phyloP scores from a whole-genome alignment of 1,140 invertebrate genomes.

The Phenacoccus solenopsis region DNA sequence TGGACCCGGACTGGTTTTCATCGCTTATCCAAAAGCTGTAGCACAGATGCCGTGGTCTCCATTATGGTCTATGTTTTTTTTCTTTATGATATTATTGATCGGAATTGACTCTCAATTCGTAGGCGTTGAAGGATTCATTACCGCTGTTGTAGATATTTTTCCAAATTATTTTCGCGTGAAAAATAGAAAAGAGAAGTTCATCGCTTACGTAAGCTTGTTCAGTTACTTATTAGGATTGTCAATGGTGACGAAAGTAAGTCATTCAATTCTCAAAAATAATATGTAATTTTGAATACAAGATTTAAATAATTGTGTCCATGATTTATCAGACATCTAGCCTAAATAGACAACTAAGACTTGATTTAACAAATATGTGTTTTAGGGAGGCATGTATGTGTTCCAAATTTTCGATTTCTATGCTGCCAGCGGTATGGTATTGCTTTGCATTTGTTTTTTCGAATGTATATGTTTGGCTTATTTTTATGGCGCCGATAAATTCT shows the following conservation, averaged over 20 bases:
- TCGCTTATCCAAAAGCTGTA: conserved; percentile 53
- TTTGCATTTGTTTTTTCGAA: conserved; percentile 54
- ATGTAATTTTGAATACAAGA: too few species aligned
- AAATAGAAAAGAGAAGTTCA: conserved; percentile 43
- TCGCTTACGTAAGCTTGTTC: conserved; percentile 42
- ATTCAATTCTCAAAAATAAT: too few species aligned
- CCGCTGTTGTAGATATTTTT: conserved; percentile 48
- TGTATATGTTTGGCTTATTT: conserved; percentile 50
- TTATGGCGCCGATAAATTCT: conserved; percentile 45
- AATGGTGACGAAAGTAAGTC: conserved; percentile 54
- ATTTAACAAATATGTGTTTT: conserved; percentile 28
- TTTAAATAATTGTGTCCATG: too few species aligned
- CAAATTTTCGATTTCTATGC: conserved; percentile 84
- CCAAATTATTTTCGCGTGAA: conserved; percentile 38
- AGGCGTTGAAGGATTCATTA: conserved; percentile 48
- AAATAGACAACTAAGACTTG: too few species aligned
- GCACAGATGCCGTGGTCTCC: conserved; percentile 46
- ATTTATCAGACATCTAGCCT: too few species aligned
- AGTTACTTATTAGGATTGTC: conserved; percentile 51
- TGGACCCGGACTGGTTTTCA: conserved; percentile 52
- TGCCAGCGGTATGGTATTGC: conserved; percentile 53
- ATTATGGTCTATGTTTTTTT: conserved; percentile 48
- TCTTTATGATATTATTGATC: conserved; percentile 56
- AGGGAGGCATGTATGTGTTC: conserved; percentile 88
- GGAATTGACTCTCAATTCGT: conserved; percentile 59